Percentiles rank a stretch among this genome's conserved stretches.
phyloP scores from a whole-genome alignment of 2,888 invertebrate genomes.

The Gryllus longicercus region DNA sequence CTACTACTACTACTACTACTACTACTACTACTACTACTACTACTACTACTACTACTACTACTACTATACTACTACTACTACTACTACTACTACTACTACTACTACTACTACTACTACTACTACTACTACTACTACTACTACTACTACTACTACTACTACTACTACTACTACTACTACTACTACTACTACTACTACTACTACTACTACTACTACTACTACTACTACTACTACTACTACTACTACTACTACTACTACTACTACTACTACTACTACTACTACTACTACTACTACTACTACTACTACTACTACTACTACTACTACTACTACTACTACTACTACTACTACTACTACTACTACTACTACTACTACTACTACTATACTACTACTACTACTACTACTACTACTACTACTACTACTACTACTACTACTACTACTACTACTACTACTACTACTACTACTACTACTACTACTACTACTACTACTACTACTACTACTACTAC shows the following conservation, averaged over 20 bases:
- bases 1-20: conserved; percentile 17
- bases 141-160: not conserved
- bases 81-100: conserved; percentile 2
- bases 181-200: conserved; percentile 2
- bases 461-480: conserved; percentile 21
- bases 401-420: conserved; percentile 21
- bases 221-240: not conserved
- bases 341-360: conserved; percentile 21
- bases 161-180: conserved; percentile 2
- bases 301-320: not conserved
- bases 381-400: not conserved
- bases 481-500: conserved; percentile 18
- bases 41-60: conserved; percentile 2
- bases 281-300: not conserved
- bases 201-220: not conserved
- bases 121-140: conserved; percentile 2
- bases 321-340: not conserved
- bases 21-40: conserved; percentile 10
- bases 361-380: too few species aligned
- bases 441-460: conserved; percentile 23
- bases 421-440: conserved; percentile 23
- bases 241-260: not conserved
- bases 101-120: conserved; percentile 2
- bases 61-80: too few species aligned
- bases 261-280: not conserved